Evolutionary conservation across 1,140 invertebrate species (phyloP).

Genomic region (Schlechtendalia chinensis): DNA sequence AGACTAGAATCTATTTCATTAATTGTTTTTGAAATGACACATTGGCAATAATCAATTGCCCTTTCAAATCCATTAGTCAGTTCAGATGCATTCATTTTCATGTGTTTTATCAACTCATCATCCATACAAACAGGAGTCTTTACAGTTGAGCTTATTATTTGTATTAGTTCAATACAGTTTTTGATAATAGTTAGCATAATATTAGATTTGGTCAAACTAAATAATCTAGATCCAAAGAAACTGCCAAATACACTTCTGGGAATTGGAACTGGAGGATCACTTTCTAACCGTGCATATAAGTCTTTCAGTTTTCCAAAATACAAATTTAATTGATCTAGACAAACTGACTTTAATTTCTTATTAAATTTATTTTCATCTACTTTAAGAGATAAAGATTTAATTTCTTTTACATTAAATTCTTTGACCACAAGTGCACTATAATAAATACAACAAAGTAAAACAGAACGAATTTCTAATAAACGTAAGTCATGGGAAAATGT

Average conservation of each 20-base stretch:
- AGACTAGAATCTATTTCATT: conserved; percentile 32
- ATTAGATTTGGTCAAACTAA: conserved; percentile 13
- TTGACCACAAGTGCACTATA: conserved; percentile 18
- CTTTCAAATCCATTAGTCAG: conserved; percentile 18
- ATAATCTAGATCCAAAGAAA: conserved; percentile 40
- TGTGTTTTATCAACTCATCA: not conserved
- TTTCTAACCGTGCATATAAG: not conserved
- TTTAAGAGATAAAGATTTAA: not conserved
- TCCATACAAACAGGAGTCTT: not conserved
- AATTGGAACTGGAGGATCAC: conserved; percentile 17
- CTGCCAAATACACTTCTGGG: conserved; percentile 41
- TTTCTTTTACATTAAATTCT: not conserved
- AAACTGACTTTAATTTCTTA: not conserved
- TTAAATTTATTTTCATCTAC: not conserved
- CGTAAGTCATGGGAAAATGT: conserved; percentile 27
- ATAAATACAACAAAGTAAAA: conserved; percentile 35
- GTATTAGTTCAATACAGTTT: conserved; percentile 22
- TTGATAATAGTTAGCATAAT: not conserved
- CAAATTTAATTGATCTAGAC: conserved; percentile 1
- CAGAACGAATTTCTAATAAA: conserved; percentile 26
- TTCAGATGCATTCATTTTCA: conserved; percentile 11
- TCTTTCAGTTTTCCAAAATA: conserved; percentile 14
- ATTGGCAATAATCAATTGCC: conserved; percentile 13
- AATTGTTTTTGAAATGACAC: conserved; percentile 11
- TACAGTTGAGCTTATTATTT: not conserved